phyloP scores from a whole-genome alignment of 2,888 invertebrate genomes.

The Thyatira batis region DNA sequence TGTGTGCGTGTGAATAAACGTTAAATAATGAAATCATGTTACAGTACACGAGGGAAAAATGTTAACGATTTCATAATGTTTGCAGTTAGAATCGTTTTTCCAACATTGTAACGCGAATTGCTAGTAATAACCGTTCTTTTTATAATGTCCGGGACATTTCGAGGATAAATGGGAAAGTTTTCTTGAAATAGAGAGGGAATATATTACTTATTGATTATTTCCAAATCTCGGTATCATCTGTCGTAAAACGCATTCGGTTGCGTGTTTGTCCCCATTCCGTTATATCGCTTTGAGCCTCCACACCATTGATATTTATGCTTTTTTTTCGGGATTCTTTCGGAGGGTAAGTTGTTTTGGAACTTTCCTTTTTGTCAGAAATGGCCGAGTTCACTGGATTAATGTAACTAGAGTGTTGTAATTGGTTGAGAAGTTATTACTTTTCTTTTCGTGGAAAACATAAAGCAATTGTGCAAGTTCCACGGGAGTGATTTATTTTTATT shows the following conservation, averaged over 20 bases:
- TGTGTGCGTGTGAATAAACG: slow-evolving; percentile 71
- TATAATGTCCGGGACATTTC: slow-evolving; percentile 16
- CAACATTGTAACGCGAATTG: slow-evolving; percentile 46
- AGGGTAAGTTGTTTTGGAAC: slow-evolving; percentile 69
- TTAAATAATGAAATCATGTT: slow-evolving; percentile 69
- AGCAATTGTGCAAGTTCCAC: slow-evolving; percentile 64
- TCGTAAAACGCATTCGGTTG: slow-evolving; percentile 63
- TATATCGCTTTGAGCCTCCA: slow-evolving; percentile 59
- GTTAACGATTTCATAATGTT: slow-evolving; percentile 62
- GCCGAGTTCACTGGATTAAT: slow-evolving; percentile 65
- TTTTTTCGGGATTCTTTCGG: slow-evolving; percentile 59
- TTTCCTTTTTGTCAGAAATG: slow-evolving; percentile 63
- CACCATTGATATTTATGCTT: slow-evolving; percentile 75
- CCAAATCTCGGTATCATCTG: slow-evolving; percentile 56
- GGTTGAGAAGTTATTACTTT: slow-evolving; percentile 72
- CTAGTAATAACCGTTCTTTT: slow-evolving; percentile 32
- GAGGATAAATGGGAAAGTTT: slow-evolving; percentile 13
- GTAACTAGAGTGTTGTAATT: slow-evolving; percentile 75
- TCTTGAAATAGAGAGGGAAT: slow-evolving; percentile 32
- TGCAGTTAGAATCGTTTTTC: slow-evolving; percentile 53
- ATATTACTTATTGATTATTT: slow-evolving; percentile 57
- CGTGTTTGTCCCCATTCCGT: slow-evolving; percentile 54
- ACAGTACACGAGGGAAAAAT: slow-evolving; percentile 63
- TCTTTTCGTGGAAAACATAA: slow-evolving; percentile 68
- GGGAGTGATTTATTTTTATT: slow-evolving; percentile 67